Conservation (phyloP, 1,140 invertebrate genomes). For the Phthorimaea operculella region DNA sequence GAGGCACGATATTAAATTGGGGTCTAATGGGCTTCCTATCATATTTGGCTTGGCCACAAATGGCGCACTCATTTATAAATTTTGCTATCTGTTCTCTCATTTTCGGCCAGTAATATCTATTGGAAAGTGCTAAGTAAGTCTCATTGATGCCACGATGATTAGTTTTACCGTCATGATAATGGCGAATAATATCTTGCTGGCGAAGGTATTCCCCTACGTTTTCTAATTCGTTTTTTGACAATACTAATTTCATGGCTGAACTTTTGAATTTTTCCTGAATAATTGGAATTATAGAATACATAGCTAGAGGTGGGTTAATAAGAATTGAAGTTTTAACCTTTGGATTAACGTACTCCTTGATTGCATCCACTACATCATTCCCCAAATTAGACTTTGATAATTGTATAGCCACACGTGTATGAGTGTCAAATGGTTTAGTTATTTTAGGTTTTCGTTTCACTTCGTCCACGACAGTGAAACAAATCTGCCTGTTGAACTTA, state of each 20-base stretch:
- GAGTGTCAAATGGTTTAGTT: constrained; percentile 6
- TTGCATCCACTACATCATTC: not conserved
- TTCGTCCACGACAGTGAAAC: not conserved
- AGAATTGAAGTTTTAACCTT: constrained; percentile 2
- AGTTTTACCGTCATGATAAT: constrained; percentile 6
- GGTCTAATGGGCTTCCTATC: constrained; percentile 4
- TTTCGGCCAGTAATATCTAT: constrained; percentile 9
- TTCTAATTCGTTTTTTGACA: constrained; percentile 3
- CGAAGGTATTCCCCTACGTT: constrained; percentile 3
- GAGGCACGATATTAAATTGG: constrained; percentile 1
- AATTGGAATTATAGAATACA: constrained; percentile 6
- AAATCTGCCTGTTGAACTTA: constrained; percentile 4
- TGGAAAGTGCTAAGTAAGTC: not conserved
- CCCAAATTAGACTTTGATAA: constrained; percentile 2
- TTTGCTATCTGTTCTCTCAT: constrained; percentile 2
- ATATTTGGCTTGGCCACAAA: constrained; percentile 4
- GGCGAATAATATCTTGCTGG: constrained; percentile 5
- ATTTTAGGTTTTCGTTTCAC: not conserved
- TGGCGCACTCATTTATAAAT: constrained; percentile 6
- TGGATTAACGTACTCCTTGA: not conserved
- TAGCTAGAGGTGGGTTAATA: constrained; percentile 5
- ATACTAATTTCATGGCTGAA: constrained; percentile 4
- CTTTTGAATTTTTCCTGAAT: constrained; percentile 7
- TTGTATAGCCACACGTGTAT: constrained; percentile 1
- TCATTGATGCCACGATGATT: constrained; percentile 8